Conservation (phyloP, 2,888 invertebrate species). For the Ptilodon capucinus region DNA sequence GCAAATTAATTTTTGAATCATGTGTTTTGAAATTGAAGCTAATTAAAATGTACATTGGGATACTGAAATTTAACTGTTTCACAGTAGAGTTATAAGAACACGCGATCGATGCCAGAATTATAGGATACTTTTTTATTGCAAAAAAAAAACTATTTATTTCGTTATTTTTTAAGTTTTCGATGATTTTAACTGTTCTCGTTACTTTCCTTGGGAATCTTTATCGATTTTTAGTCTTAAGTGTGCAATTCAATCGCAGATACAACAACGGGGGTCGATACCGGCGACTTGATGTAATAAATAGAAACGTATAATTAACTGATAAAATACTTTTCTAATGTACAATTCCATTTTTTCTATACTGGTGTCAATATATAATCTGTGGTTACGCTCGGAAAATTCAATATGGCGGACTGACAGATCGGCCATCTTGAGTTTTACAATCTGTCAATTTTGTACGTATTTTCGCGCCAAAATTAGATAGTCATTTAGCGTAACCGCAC, state of each 20-base stretch:
- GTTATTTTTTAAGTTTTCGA: constrained; percentile 80
- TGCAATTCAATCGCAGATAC: constrained; percentile 54
- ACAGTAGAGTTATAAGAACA: constrained; percentile 44
- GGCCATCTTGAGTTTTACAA: not conserved
- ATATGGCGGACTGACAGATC: not conserved
- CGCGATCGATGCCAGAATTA: constrained; percentile 40
- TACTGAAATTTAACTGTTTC: constrained; percentile 14
- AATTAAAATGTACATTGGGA: too few relatives aligned
- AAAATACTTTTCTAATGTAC: constrained; percentile 67
- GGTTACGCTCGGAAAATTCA: constrained; percentile 3
- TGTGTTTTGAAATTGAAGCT: too few relatives aligned
- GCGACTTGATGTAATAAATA: constrained; percentile 23
- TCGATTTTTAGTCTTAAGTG: constrained; percentile 69
- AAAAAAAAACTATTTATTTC: constrained; percentile 76
- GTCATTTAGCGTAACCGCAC: constrained; percentile 10
- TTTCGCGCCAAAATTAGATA: not conserved
- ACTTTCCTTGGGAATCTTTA: constrained; percentile 79
- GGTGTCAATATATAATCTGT: constrained; percentile 28
- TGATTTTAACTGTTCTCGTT: constrained; percentile 81
- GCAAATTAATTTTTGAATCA: too few relatives aligned
- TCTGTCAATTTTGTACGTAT: not conserved
- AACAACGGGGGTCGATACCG: constrained; percentile 50
- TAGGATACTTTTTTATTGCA: constrained; percentile 47
- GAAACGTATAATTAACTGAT: constrained; percentile 16
- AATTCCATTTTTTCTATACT: constrained; percentile 71